phyloP scores from a whole-genome alignment of 2,113 vertebrate species.

The Elaphurus davidianus region DNA sequence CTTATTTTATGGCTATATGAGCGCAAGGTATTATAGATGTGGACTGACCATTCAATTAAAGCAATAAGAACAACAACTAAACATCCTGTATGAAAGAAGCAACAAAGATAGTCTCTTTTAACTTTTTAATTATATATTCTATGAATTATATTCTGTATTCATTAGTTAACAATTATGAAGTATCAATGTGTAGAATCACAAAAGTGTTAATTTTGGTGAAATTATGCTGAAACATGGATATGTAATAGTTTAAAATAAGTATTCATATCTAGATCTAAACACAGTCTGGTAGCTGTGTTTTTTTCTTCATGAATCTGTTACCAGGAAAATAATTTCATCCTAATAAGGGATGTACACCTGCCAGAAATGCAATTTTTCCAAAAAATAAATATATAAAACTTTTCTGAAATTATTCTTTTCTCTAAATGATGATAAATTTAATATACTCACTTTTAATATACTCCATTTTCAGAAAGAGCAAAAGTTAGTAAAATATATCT shows the following conservation, averaged over 20 bases:
- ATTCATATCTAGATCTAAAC: neutral
- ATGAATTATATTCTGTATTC: neutral
- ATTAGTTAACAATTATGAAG: neutral
- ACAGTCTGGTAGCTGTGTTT: neutral
- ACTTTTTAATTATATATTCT: constrained; percentile 19
- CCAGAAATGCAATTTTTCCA: neutral
- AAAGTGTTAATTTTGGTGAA: neutral
- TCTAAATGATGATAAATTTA: neutral
- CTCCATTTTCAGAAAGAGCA: neutral
- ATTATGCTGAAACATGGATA: neutral
- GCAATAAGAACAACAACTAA: constrained; percentile 45
- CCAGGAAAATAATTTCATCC: neutral
- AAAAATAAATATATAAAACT: neutral
- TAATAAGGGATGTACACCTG: neutral
- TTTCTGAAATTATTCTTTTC: neutral
- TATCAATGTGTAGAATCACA: neutral
- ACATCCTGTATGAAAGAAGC: constrained; percentile 29
- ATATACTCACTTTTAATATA: neutral
- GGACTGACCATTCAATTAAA: constrained; percentile 57
- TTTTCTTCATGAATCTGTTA: neutral
- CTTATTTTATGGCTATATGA: constrained; percentile 68
- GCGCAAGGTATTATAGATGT: constrained; percentile 67
- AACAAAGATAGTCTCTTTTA: constrained; percentile 31
- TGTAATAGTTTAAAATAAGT: neutral
- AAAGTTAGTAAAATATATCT: neutral